Evolutionary conservation across 2,113 vertebrate species (phyloP).

Genomic region (Scalopus aquaticus): DNA sequence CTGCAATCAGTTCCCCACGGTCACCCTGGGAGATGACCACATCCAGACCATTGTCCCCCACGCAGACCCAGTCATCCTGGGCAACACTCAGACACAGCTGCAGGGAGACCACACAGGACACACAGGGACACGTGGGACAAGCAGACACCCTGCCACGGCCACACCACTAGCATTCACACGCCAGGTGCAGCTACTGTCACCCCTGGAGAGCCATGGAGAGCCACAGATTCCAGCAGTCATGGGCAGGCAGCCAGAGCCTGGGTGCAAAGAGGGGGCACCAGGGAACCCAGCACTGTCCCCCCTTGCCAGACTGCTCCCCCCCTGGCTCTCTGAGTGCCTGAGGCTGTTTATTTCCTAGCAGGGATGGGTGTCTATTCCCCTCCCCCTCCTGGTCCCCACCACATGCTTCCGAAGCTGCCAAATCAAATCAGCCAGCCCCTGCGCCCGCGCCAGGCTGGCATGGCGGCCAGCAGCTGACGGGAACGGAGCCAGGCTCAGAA

Average conservation of each 20-base stretch:
- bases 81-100: background rate
- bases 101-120: background rate
- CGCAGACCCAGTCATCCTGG: background rate
- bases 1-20: background rate
- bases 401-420: constrained; percentile 78
- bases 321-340: background rate
- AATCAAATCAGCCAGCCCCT: constrained; percentile 81
- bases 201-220: background rate
- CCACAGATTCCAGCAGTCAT: background rate
- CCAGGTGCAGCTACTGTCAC: constrained; percentile 43
- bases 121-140: background rate
- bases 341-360: constrained; percentile 77
- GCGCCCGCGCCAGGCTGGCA: constrained; percentile 77
- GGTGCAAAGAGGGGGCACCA: background rate
- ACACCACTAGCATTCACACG: background rate
- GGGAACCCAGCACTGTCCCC: background rate
- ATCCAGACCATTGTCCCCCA: background rate
- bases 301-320: background rate
- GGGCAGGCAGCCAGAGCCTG: constrained; percentile 2
- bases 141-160: constrained; percentile 13
- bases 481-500: constrained; percentile 80
- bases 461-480: constrained; percentile 80
- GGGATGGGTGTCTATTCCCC: constrained; percentile 65
- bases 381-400: constrained; percentile 64
- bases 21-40: background rate